A percentile compares a stretch with the other conserved stretches of the same genome.
Conservation (phyloP, 2,113 vertebrate species). For the Melanotaenia duboulayi region DNA sequence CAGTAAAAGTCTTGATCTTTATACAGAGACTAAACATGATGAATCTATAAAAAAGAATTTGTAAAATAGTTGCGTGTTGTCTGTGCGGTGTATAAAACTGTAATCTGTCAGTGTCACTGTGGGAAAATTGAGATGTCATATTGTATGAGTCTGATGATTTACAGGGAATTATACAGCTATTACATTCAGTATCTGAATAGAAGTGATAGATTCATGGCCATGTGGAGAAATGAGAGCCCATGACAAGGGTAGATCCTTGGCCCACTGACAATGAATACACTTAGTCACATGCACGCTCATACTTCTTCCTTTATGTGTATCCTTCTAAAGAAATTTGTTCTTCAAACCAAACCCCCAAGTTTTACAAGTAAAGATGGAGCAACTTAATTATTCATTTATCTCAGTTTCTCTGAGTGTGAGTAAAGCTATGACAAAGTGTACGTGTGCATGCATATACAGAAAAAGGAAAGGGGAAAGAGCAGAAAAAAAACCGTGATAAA, state of each 20-base stretch:
- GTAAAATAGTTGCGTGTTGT: too few relatives aligned
- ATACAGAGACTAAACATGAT: not conserved
- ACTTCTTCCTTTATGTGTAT: not conserved
- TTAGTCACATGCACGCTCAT: conserved; percentile 6
- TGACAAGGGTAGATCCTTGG: conserved; percentile 12
- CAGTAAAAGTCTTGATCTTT: too few relatives aligned
- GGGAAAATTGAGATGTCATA: not conserved
- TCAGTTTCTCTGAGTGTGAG: not conserved
- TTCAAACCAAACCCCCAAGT: not conserved
- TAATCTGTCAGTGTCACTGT: conserved; percentile 9
- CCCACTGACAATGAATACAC: conserved; percentile 15
- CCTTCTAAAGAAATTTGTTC: not conserved
- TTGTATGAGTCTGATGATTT: not conserved
- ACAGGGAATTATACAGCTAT: not conserved
- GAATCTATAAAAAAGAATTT: not conserved
- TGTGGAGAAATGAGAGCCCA: not conserved
- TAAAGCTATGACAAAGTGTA: not conserved
- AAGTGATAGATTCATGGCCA: conserved; percentile 16
- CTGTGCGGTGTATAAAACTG: not conserved
- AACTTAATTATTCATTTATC: not conserved
- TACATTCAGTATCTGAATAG: not conserved
- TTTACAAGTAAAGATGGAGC: not conserved
- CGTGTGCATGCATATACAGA: not conserved
- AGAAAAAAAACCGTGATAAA: conserved; percentile 19
- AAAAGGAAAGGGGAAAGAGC: not conserved